A percentile compares a stretch with the other conserved stretches of the same genome.
phyloP scores from a whole-genome alignment of 2,113 vertebrate genomes.

The Ceyx margarethae region DNA sequence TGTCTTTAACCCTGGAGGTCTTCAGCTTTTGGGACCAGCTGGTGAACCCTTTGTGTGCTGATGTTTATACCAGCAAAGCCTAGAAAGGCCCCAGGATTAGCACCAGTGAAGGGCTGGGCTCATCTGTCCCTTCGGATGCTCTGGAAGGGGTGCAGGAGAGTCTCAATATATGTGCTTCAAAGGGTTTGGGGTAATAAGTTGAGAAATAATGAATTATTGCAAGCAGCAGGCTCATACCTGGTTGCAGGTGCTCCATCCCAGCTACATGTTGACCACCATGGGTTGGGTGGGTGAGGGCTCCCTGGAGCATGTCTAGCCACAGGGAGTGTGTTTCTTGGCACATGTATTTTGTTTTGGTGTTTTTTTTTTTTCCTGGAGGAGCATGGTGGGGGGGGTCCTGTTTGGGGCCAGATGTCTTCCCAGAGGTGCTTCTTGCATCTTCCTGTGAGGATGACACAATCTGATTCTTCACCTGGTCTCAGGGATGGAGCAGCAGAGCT shows the following conservation, averaged over 20 bases:
- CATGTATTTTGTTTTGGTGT: rapidly evolving
- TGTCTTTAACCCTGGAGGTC: not conserved
- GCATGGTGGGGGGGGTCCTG: not conserved
- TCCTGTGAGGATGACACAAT: not conserved
- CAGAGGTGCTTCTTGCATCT: not conserved
- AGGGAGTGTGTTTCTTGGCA: not conserved
- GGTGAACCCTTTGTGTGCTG: not conserved
- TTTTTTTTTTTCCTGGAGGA: not conserved
- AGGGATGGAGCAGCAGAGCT: not conserved
- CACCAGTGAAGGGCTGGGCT: rapidly evolving
- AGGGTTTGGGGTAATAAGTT: not conserved
- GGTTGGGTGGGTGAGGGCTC: not conserved
- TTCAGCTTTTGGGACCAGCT: not conserved
- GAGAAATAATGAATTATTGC: not conserved
- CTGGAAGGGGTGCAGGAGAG: not conserved
- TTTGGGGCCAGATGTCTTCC: not conserved
- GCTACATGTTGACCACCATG: rapidly evolving
- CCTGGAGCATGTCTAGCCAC: rapidly evolving
- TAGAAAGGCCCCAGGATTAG: not conserved
- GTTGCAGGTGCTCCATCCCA: not conserved
- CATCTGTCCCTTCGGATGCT: not conserved
- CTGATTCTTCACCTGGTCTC: not conserved
- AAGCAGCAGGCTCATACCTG: rapidly evolving
- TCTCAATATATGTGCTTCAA: not conserved
- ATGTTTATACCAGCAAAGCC: not conserved